Base-by-base conservation (phyloP, 2,113 vertebrate genomes). In the Scomber scombrus region DNA sequence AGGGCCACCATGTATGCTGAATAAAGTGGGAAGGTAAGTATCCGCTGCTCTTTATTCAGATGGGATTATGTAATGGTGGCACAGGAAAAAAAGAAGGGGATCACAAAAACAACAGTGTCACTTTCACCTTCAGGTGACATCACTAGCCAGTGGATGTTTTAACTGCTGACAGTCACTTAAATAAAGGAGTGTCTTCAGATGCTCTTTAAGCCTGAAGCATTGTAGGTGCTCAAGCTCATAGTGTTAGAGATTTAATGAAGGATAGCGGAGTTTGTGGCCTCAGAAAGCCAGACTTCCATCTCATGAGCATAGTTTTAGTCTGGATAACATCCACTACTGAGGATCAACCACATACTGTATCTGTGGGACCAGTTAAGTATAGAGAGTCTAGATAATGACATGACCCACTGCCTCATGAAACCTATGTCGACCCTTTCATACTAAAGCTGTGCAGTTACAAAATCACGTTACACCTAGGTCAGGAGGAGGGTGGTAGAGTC, bases 91-190 rank as follows among this genome's bases (percentile, higher is more conserved):
- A 84, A 75, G 82, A 43, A 57, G 19, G 31, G 11, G 66, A 47
- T 62, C 21, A 18, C 31, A 83, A 71, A 82, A 87, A 89, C 79
- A 85, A 70, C 71, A 78, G 87, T 88, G 80, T 91, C 80, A 66
- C 60, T 80, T 93, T 89, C 80, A 80, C 52, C 75, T 85, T 63
- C 29, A 52, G 69, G 82, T 93, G 92, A 94, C 89, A 82, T 91
- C 88, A 92, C 40, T 61, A 67, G 34, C 67, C 43, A 67, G 56
- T 23, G 71, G 46, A 64, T n/a, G 50, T 8, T 55, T 40, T 43
- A 54, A 67, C 34, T 16, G 21, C 67, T 40, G 34, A 40, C 34
- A 40, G 34, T 40, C 34, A 40, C 34, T 40, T 40, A 2, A 40
- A 40, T 40, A 71, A 63, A 58, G 19, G 21, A 11, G 14, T 43